A percentile compares a stretch with the other conserved stretches of the same genome.
phyloP scores from a whole-genome alignment of 2,113 vertebrate species.

The Paradoxurus hermaphroditus region DNA sequence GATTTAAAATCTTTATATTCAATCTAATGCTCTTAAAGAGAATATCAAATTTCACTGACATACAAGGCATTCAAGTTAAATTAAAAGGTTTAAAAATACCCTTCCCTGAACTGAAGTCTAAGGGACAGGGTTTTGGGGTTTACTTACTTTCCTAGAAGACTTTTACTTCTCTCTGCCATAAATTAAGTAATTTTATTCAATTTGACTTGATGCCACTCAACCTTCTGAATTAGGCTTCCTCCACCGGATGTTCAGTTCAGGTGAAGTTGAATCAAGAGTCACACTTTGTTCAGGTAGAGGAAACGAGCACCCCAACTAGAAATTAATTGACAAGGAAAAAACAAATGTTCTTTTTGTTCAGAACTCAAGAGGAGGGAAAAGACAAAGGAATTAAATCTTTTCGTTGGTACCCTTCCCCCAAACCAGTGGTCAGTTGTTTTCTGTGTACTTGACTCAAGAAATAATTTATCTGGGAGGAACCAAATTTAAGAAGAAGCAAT shows the following conservation, averaged over 20 bases:
- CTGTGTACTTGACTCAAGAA: constrained; percentile 16
- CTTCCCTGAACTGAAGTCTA: constrained; percentile 53
- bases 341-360: not conserved
- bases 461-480: constrained; percentile 29
- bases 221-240: constrained; percentile 53
- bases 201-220: constrained; percentile 61
- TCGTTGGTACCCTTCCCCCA: not conserved
- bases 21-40: constrained; percentile 69
- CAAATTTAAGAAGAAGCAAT: constrained; percentile 38
- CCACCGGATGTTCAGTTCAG: not conserved
- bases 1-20: constrained; percentile 69
- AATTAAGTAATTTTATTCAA: constrained; percentile 60
- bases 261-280: constrained; percentile 45
- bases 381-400: constrained; percentile 4
- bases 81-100: constrained; percentile 64
- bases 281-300: not conserved
- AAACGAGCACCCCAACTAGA: constrained; percentile 17
- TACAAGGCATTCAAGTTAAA: constrained; percentile 63
- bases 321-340: not conserved
- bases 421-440: not conserved
- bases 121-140: constrained; percentile 54
- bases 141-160: constrained; percentile 48
- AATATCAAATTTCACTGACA: constrained; percentile 73
- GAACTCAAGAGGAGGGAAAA: not conserved
- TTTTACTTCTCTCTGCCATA: constrained; percentile 39